Conservation (phyloP, 2,888 invertebrate species). For the Caenorhabditis zanzibari region DNA sequence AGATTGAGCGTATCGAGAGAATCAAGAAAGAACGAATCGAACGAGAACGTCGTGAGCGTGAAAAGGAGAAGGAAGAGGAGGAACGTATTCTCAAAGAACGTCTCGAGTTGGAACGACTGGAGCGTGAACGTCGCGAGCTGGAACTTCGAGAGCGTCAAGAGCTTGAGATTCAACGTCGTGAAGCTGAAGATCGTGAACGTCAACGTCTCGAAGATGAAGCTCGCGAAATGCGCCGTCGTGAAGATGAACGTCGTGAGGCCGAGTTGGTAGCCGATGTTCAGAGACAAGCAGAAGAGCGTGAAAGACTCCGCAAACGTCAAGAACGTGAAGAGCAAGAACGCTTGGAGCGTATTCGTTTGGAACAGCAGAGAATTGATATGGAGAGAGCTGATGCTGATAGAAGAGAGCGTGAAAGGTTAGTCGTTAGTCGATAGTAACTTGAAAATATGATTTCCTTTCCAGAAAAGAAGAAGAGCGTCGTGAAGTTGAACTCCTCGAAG, state of each 20-base stretch:
- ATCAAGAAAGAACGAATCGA: constrained; percentile 81
- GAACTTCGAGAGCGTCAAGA: constrained; percentile 77
- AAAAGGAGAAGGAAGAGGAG: constrained; percentile 73
- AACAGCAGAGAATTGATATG: constrained; percentile 80
- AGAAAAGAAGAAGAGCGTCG: constrained; percentile 74
- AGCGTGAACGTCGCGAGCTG: constrained; percentile 78
- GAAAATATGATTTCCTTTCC: constrained; percentile 19
- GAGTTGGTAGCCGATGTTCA: constrained; percentile 76
- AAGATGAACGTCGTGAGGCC: constrained; percentile 77
- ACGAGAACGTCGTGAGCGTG: constrained; percentile 74
- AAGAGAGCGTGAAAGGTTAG: constrained; percentile 70
- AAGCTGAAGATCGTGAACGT: constrained; percentile 76
- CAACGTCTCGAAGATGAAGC: constrained; percentile 79
- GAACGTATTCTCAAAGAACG: constrained; percentile 62
- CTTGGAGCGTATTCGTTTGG: constrained; percentile 78
- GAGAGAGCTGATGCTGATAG: constrained; percentile 75
- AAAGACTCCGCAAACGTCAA: constrained; percentile 73
- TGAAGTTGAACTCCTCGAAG: constrained; percentile 80
- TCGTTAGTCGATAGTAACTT: not conserved
- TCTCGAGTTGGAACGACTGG: constrained; percentile 73
- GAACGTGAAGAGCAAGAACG: constrained; percentile 79
- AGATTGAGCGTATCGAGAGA: constrained; percentile 81
- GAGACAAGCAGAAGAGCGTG: constrained; percentile 78
- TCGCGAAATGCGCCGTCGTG: constrained; percentile 73
- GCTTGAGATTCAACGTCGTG: constrained; percentile 72